These are phyloP conservation scores for Noctua fimbriata DNA, from an alignment of 2,888 invertebrate species.

Conservation along the genomic window DNA sequence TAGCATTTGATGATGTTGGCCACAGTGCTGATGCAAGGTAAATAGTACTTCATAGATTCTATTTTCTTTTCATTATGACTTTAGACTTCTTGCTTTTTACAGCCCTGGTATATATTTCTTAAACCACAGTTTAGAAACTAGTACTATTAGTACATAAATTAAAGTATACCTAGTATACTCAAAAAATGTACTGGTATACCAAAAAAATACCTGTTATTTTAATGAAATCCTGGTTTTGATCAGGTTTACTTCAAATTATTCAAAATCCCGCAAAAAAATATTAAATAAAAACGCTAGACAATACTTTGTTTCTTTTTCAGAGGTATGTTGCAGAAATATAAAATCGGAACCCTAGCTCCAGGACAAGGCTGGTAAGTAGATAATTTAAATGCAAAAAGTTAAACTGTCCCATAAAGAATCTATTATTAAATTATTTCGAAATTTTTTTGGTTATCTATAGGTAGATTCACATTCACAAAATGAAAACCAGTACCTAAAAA, in stretches of 20 bases:
- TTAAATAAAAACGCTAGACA: not conserved
- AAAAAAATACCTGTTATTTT: slow-evolving; percentile 2
- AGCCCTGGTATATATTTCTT: not conserved
- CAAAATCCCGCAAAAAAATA: not conserved
- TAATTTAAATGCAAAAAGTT: not conserved
- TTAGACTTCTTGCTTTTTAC: not conserved
- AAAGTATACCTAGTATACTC: not conserved
- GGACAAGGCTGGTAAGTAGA: slow-evolving; percentile 75
- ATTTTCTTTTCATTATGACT: not conserved
- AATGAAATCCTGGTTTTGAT: not conserved
- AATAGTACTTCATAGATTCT: not conserved
- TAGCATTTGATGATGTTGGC: slow-evolving; percentile 98
- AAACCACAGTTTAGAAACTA: not conserved
- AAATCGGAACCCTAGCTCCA: slow-evolving; percentile 92
- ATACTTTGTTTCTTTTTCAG: slow-evolving; percentile 88
- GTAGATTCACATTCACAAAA: slow-evolving; percentile 8
- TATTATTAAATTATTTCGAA: not conserved
- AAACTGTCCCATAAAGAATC: not conserved
- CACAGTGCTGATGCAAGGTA: slow-evolving; percentile 96
- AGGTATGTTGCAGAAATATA: slow-evolving; percentile 94
- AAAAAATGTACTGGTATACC: not conserved
- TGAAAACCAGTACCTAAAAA: slow-evolving; percentile 8
- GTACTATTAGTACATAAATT: not conserved
- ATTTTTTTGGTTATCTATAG: slow-evolving; percentile 23
- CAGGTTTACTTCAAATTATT: not conserved